Evolutionary conservation across 2,888 invertebrate species (phyloP), one percentile per base, ranked within the genome.

Genomic region (Aradus depressus): DNA sequence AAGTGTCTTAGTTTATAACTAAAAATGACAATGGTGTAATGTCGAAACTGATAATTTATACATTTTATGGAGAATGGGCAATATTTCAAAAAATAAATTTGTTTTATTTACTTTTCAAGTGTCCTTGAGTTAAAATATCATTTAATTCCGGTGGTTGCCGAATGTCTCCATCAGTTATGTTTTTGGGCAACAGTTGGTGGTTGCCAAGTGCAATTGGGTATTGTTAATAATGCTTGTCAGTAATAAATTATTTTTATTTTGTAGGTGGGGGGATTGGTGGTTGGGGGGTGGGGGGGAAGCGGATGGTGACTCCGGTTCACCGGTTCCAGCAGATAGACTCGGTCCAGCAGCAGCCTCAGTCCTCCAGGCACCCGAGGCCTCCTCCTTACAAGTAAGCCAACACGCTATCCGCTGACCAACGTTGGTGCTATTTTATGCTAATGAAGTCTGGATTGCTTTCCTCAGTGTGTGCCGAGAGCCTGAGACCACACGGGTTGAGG

Each of bases 231-330:
- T 12, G 12, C 8, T 37, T 37, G 18, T n/a, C 18, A 2, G 6
- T n/a, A 37, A n/a, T n/a, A n/a, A n/a, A n/a, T n/a, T 8, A 19
- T n/a, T 41, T 8, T 21, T 38, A 22, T 34, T 31, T 53, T 54
- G 34, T 54, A 57, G 74, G 68, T 64, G 53, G 65, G 67, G 67
- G 53, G 67, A 73, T 68, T 64, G 53, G 65, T 66, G 67, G 53
- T 67, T 59, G 67, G 62, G 64, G 68, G 70, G 62, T 68, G 66
- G 62, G 69, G 63, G 58, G 72, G 63, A 79, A 79, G 70, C 77
- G 77, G 66, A 79, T 80, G 79, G 77, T 80, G 65, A 77, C 80
- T 63, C 79, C 81, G 52, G 76, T 81, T 63, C 82, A 81, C 68
- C 74, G 80, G 61, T 78, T 80, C 66, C 77, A 80, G 66, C 75